A percentile compares a stretch with the other conserved stretches of the same genome.
Conservation (phyloP, 2,113 vertebrate species). For the Notothenia rossii region DNA sequence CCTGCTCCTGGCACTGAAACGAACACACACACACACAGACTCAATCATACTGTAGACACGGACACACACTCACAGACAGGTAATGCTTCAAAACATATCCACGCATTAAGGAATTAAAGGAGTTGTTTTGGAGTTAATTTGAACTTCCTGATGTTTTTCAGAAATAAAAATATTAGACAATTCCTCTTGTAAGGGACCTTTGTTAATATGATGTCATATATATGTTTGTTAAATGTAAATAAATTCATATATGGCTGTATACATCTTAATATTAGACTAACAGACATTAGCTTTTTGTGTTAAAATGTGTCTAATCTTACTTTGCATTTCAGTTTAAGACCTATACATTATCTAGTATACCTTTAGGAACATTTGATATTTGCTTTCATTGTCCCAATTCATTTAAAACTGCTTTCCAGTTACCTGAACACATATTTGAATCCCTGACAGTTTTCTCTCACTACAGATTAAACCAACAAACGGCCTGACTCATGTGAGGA, state of each 20-base stretch:
- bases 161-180: too few species aligned
- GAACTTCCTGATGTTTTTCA: too few species aligned
- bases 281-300: not conserved
- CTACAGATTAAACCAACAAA: conserved; percentile 1
- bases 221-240: not conserved
- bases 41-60: not conserved
- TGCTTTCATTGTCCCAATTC: not conserved
- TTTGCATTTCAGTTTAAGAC: not conserved
- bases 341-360: not conserved
- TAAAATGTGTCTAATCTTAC: too few species aligned
- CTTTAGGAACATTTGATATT: not conserved
- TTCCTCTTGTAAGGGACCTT: not conserved
- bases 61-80: conserved; percentile 40
- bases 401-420: not conserved
- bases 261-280: not conserved
- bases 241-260: not conserved
- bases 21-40: conserved; percentile 27
- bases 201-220: not conserved
- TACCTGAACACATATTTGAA: not conserved
- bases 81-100: not conserved
- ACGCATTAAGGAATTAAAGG: not conserved
- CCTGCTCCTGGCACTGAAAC: conserved; percentile 69
- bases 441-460: not conserved
- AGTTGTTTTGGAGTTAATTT: not conserved
- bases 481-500: conserved; percentile 10